Evolutionary conservation across 2,113 vertebrate species (phyloP).

Genomic region (Melanocharis versteri): DNA sequence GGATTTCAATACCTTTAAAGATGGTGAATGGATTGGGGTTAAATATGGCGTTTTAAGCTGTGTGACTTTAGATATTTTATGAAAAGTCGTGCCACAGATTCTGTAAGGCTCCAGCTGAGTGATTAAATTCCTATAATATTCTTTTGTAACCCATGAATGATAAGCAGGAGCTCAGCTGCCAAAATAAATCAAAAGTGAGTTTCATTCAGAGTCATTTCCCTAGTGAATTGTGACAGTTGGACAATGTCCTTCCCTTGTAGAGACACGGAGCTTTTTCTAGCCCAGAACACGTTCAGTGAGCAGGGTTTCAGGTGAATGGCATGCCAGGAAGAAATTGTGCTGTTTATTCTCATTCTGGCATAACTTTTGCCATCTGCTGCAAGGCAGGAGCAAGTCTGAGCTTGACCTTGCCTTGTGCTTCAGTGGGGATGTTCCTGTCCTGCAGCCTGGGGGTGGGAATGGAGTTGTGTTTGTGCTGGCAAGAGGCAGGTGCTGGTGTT

Average conservation of each 20-base stretch:
- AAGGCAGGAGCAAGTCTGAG: slow-evolving; percentile 15
- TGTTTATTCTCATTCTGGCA: slow-evolving; percentile 40
- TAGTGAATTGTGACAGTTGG: slow-evolving; percentile 26
- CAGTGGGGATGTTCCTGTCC: background rate
- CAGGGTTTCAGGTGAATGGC: slow-evolving; percentile 40
- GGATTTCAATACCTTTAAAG: background rate
- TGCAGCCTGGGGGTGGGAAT: background rate
- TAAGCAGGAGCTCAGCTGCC: slow-evolving; percentile 35
- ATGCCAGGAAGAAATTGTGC: slow-evolving; percentile 21
- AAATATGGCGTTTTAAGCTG: background rate
- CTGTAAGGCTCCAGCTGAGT: background rate
- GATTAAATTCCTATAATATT: slow-evolving; percentile 2
- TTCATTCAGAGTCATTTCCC: slow-evolving; percentile 40
- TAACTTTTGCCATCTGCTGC: slow-evolving; percentile 54
- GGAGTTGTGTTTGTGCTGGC: slow-evolving; percentile 1
- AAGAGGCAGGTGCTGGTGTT: slow-evolving; percentile 62
- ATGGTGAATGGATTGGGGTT: background rate
- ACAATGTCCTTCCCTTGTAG: slow-evolving; percentile 25
- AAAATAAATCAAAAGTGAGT: slow-evolving; percentile 13
- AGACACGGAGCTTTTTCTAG: slow-evolving; percentile 9
- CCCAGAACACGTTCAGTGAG: slow-evolving; percentile 10
- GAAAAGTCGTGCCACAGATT: background rate
- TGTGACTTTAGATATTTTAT: background rate
- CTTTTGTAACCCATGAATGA: slow-evolving; percentile 47
- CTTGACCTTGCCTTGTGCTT: background rate